phyloP scores from a whole-genome alignment of 2,797 vertebrate species.

The Oreonectes daqikongensis region DNA sequence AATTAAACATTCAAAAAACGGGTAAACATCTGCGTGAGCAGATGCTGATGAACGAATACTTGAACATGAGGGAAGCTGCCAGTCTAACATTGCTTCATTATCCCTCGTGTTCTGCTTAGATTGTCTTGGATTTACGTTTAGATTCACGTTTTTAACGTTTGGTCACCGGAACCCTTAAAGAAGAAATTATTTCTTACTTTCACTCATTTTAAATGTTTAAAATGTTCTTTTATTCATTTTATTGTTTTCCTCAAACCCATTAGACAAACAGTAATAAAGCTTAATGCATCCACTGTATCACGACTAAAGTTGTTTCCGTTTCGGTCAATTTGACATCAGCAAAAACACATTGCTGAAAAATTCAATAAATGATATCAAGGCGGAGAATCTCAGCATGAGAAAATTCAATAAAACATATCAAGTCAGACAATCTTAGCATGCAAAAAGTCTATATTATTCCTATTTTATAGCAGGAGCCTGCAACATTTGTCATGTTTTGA shows the following conservation, averaged over 20 bases:
- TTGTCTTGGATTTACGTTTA: too few species aligned
- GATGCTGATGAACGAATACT: constrained; percentile 31
- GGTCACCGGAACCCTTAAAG: background rate
- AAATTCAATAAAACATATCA: background rate
- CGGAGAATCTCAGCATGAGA: background rate
- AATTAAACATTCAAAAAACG: constrained; percentile 18
- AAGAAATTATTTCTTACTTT: background rate
- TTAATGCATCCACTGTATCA: background rate
- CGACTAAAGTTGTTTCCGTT: background rate
- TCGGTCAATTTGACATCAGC: background rate
- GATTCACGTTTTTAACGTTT: too few species aligned
- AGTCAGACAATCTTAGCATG: background rate
- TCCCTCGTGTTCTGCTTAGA: background rate
- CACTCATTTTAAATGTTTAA: background rate
- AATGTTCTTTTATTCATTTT: too few species aligned
- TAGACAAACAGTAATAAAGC: background rate
- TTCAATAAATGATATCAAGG: background rate
- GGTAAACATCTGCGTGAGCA: constrained; percentile 24
- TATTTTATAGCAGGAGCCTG: background rate
- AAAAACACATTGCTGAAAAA: background rate
- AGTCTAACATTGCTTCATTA: background rate
- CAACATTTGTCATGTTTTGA: background rate
- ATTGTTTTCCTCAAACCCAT: background rate
- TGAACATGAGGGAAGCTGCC: background rate
- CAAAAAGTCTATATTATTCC: background rate